phyloP scores from a whole-genome alignment of 2,888 invertebrate species.

The Keiferia lycopersicella region DNA sequence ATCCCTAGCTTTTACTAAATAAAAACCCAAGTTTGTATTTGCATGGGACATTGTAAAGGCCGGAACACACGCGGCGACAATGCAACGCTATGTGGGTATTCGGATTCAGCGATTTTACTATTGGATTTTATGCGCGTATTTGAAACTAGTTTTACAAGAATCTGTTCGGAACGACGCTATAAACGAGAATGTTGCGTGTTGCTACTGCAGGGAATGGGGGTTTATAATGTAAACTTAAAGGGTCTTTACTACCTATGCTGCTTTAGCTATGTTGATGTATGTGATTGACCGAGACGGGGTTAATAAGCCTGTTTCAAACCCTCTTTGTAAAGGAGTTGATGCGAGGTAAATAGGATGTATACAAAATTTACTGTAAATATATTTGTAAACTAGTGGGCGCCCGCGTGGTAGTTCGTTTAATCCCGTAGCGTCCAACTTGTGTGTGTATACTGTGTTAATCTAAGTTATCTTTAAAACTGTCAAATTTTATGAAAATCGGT shows the following conservation, averaged over 20 bases:
- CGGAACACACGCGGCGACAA: conserved; percentile 11
- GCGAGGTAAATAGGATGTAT: no score
- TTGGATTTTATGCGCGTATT: conserved; percentile 15
- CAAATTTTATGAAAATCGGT: no score
- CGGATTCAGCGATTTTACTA: conserved; percentile 5
- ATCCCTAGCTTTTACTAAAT: conserved; percentile 10
- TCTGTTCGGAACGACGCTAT: not conserved
- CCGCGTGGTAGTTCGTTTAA: no score
- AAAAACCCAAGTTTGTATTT: conserved; percentile 3
- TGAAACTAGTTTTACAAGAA: conserved; percentile 21
- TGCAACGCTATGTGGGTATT: not conserved
- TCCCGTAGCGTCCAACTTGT: no score
- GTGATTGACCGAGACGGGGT: no score
- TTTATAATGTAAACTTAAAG: not conserved
- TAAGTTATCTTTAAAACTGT: no score
- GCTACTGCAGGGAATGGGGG: not conserved
- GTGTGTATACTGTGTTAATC: no score
- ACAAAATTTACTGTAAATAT: no score
- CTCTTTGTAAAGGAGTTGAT: no score
- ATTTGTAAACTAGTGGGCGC: no score
- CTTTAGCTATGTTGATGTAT: not conserved
- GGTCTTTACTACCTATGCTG: no score
- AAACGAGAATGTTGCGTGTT: conserved; percentile 10
- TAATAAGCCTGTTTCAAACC: no score
- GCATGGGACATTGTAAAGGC: conserved; percentile 7